Conservation (phyloP, 2,113 vertebrate species). For the Pedetes capensis region DNA sequence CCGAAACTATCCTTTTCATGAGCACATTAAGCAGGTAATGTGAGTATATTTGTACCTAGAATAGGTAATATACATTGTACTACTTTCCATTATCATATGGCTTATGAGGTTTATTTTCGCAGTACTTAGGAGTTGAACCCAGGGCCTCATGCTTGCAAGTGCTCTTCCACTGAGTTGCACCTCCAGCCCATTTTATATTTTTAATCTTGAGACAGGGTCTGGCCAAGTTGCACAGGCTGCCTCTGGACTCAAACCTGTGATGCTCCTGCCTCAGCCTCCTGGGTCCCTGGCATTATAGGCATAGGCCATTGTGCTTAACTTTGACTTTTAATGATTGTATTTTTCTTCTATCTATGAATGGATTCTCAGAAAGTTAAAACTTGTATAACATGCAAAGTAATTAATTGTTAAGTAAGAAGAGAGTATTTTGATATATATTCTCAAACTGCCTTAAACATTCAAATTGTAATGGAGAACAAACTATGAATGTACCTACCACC, state of each 20-base stretch:
- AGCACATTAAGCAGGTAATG: constrained; percentile 40
- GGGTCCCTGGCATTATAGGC: no score
- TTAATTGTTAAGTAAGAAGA: constrained; percentile 29
- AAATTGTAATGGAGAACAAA: background rate
- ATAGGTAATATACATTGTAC: background rate
- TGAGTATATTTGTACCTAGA: constrained; percentile 23
- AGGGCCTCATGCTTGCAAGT: no score
- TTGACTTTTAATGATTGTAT: constrained; percentile 41
- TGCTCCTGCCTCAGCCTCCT: no score
- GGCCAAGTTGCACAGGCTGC: no score
- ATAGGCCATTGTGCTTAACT: no score
- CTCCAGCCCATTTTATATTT: no score
- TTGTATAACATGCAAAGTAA: constrained; percentile 54
- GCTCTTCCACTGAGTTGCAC: no score
- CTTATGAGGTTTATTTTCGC: no score
- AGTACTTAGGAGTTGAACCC: no score
- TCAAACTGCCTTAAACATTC: background rate
- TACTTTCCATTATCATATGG: background rate
- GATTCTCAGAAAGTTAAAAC: constrained; percentile 34
- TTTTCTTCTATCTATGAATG: background rate
- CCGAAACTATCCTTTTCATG: background rate
- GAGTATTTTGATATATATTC: background rate
- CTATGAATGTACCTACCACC: background rate
- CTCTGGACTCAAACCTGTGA: no score
- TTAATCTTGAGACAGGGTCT: no score